These are phyloP conservation scores for Athalia rosae DNA, from an alignment of 2,888 invertebrate genomes.

Conservation along the genomic window DNA sequence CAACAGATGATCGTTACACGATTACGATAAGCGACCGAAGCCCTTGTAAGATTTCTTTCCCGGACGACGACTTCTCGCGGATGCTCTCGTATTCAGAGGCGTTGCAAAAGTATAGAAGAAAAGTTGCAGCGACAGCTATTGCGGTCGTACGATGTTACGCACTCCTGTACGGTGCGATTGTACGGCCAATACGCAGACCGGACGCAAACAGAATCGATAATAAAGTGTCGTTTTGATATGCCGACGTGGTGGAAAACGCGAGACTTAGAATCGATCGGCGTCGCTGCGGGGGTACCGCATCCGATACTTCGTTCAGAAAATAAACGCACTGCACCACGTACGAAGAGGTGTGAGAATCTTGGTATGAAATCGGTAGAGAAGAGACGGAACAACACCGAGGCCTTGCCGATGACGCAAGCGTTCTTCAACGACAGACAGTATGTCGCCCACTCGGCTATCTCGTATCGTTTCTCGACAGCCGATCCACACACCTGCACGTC, in stretches of 20 bases:
- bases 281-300: no score
- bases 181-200: neutral
- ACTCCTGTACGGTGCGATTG: neutral
- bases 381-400: neutral
- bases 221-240: neutral
- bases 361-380: no score
- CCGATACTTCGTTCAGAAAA: no score
- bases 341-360: no score
- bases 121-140: neutral
- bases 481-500: constrained; percentile 27
- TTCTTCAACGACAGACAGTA: constrained; percentile 60
- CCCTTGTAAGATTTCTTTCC: no score
- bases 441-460: constrained; percentile 57
- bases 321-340: no score
- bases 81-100: neutral
- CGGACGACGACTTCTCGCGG: constrained; percentile 11
- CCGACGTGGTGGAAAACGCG: neutral
- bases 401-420: constrained; percentile 57
- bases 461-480: constrained; percentile 1
- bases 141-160: no score
- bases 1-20: no score
- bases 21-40: no score
- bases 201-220: constrained; percentile 7
- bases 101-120: neutral
- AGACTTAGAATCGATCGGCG: neutral